Conservation (phyloP, 2,888 invertebrate genomes). For the Julus scandinavius region DNA sequence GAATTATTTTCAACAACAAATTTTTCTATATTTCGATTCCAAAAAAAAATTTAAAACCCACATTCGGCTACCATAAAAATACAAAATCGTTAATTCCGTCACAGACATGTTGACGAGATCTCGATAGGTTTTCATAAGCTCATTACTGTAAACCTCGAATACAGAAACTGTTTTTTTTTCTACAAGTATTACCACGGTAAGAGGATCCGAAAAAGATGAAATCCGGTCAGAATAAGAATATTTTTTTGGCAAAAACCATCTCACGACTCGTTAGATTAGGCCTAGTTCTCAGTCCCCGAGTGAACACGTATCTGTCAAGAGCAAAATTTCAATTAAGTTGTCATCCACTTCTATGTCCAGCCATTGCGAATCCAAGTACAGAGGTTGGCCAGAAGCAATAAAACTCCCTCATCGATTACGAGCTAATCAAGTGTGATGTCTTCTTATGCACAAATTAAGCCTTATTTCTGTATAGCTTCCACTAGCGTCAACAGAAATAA, state of each 20-base stretch:
- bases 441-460: conserved; percentile 12
- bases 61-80: neutral
- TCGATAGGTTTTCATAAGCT: neutral
- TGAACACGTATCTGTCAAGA: neutral
- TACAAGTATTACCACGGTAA: neutral
- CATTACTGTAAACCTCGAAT: neutral
- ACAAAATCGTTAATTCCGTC: neutral
- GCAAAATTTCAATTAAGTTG: conserved; percentile 8
- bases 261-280: neutral
- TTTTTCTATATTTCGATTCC: too few relatives aligned
- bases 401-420: conserved; percentile 27
- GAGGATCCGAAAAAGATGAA: neutral
- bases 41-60: too few relatives aligned
- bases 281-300: neutral
- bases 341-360: neutral
- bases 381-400: neutral
- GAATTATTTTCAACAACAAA: too few relatives aligned
- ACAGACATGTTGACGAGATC: neutral
- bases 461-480: neutral
- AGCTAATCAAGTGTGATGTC: conserved; percentile 31
- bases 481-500: neutral
- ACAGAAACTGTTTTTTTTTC: neutral
- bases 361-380: neutral
- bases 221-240: neutral
- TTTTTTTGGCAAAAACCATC: neutral